Conservation (phyloP, 1,140 invertebrate genomes). For the Helicorthomorpha holstii region DNA sequence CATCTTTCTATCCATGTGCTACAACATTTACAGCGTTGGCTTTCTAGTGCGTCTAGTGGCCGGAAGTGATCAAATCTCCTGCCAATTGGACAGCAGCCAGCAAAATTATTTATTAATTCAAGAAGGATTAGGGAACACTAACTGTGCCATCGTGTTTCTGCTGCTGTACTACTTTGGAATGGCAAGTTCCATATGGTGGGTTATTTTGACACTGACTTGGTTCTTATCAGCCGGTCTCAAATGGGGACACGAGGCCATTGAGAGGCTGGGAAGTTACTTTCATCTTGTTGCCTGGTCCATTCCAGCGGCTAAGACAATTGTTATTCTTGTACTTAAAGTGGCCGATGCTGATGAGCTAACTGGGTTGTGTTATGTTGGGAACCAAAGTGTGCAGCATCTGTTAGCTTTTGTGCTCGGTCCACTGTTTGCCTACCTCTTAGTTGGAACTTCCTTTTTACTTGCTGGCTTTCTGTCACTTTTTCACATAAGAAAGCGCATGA, state of each 20-base stretch:
- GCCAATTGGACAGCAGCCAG: slow-evolving; percentile 39
- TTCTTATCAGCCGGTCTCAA: slow-evolving; percentile 61
- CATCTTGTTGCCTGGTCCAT: slow-evolving; percentile 73
- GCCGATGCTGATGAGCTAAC: slow-evolving; percentile 72
- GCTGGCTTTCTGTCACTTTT: slow-evolving; percentile 33
- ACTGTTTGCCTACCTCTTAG: slow-evolving; percentile 26
- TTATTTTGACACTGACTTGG: slow-evolving; percentile 60
- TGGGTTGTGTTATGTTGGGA: slow-evolving; percentile 76
- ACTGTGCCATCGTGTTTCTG: slow-evolving; percentile 73
- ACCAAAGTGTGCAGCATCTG: slow-evolving; percentile 53
- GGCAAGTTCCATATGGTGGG: slow-evolving; percentile 72
- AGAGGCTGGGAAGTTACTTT: slow-evolving; percentile 58
- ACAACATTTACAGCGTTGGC: slow-evolving; percentile 58
- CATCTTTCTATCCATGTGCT: slow-evolving; percentile 61
- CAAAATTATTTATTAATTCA: slow-evolving; percentile 45
- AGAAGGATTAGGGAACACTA: slow-evolving; percentile 65
- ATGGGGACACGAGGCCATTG: slow-evolving; percentile 74
- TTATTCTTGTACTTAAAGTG: slow-evolving; percentile 63
- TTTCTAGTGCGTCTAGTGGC: slow-evolving; percentile 58
- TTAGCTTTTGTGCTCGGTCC: slow-evolving; percentile 34
- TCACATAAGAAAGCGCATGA: slow-evolving; percentile 23
- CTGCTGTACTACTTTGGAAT: slow-evolving; percentile 78
- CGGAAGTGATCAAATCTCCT: slow-evolving; percentile 37
- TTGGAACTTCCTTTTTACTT: slow-evolving; percentile 30
- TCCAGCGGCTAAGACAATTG: slow-evolving; percentile 66